These are phyloP conservation scores for Pygathrix nemaeus DNA, from an alignment of 2,113 vertebrate species.

Conservation along the genomic window DNA sequence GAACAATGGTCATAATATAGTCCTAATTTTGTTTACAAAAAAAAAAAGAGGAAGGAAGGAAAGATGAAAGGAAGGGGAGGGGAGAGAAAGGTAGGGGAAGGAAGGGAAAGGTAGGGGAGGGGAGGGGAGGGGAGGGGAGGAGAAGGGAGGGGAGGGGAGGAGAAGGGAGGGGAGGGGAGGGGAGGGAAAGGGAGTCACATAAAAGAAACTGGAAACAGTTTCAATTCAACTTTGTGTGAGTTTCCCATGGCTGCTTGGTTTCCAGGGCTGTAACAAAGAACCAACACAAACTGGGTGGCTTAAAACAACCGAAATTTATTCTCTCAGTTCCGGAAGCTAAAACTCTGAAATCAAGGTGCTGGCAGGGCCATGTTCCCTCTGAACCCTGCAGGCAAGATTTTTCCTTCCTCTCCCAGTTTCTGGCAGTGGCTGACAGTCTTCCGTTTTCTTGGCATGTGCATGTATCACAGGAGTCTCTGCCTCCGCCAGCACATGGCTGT, in stretches of 20 bases:
- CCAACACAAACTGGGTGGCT: neutral
- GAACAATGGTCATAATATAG: neutral
- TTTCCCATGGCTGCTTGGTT: neutral
- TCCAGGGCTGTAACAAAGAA: neutral
- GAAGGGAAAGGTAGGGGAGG: too few relatives aligned
- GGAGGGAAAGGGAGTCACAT: too few relatives aligned
- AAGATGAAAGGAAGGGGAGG: too few relatives aligned
- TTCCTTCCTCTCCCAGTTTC: neutral
- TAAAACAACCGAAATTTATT: neutral
- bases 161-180: too few relatives aligned
- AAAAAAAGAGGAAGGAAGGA: too few relatives aligned
- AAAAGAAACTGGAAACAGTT: neutral
- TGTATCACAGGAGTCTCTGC: neutral
- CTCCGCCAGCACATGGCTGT: neutral
- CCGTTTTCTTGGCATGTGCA: neutral
- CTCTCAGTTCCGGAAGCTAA: neutral
- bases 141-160: too few relatives aligned
- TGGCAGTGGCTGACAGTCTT: neutral
- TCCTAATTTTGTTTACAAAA: neutral
- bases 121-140: too few relatives aligned
- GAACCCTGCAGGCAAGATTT: too few relatives aligned
- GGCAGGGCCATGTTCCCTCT: neutral
- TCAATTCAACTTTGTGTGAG: neutral
- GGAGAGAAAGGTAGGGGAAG: too few relatives aligned
- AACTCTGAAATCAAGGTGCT: neutral